Evolutionary conservation across 1,140 invertebrate genomes (phyloP).

Genomic region (Saxidomus purpurata): DNA sequence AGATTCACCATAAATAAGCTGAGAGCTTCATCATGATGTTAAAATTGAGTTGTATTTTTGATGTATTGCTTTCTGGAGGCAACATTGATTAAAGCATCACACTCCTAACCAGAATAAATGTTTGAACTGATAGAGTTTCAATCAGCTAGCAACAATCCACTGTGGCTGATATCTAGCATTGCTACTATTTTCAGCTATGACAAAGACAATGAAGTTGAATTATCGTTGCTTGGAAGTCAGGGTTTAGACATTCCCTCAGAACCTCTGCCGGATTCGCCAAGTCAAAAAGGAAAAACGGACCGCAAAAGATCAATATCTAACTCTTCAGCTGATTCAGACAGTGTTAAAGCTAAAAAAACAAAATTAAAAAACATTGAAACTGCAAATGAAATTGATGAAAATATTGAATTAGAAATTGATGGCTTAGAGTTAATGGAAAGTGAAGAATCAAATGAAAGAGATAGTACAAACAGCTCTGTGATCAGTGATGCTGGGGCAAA

Average conservation of each 20-base stretch:
- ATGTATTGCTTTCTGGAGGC: no score
- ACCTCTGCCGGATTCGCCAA: neutral
- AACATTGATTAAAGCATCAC: no score
- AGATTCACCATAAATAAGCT: no score
- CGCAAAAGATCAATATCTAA: neutral
- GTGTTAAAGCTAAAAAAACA: neutral
- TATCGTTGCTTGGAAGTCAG: neutral
- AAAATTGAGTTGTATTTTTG: no score
- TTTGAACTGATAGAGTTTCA: no score
- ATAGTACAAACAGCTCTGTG: neutral
- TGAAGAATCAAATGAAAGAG: neutral
- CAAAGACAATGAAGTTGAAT: neutral
- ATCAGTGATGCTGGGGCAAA: neutral
- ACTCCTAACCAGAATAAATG: no score
- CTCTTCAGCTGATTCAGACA: neutral
- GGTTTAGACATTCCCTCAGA: neutral
- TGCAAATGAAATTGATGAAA: neutral
- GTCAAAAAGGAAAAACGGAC: neutral
- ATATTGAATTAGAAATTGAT: neutral
- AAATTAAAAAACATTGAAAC: conserved; percentile 30
- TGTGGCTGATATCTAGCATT: no score
- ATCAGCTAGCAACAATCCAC: no score
- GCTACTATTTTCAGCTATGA: conserved; percentile 12
- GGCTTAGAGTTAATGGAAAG: neutral
- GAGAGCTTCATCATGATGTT: no score